A percentile compares a stretch with the other conserved stretches of the same genome.
phyloP scores from a whole-genome alignment of 2,797 vertebrate genomes.

The Uromys caudimaculatus region DNA sequence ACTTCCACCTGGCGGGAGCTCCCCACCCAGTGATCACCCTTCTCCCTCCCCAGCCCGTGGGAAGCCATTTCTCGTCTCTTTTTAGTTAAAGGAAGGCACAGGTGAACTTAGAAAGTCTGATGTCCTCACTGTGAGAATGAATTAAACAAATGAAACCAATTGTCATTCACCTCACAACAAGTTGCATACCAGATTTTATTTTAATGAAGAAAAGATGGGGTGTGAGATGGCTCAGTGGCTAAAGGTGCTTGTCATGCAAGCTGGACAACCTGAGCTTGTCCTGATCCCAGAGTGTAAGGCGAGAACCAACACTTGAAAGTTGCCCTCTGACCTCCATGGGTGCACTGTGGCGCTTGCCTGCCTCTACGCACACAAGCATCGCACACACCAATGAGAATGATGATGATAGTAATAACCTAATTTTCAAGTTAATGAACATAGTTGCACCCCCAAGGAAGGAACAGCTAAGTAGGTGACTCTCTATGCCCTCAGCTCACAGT shows the following conservation, averaged over 20 bases:
- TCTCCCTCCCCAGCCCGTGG: background rate
- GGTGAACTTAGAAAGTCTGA: slow-evolving; percentile 2
- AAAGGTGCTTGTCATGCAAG: no score
- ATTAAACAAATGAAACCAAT: background rate
- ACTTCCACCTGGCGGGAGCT: background rate
- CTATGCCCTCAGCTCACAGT: background rate
- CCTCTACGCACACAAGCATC: background rate
- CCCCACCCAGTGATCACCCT: background rate
- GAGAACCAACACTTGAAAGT: background rate
- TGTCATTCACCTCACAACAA: background rate
- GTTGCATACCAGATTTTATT: background rate
- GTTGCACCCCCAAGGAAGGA: background rate
- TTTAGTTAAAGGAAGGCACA: background rate
- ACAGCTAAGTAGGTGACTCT: background rate
- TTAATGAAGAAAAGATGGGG: background rate
- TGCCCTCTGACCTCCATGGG: background rate
- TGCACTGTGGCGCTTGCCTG: no score
- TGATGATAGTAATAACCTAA: background rate
- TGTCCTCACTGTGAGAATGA: background rate
- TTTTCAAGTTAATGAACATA: background rate
- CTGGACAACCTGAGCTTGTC: no score
- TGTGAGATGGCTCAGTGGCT: background rate
- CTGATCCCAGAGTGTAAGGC: background rate
- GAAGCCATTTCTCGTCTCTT: background rate
- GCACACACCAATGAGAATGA: background rate